Percentiles rank a stretch among this genome's conserved stretches.
Evolutionary conservation across 2,113 vertebrate genomes (phyloP).

Genomic region (Cyprinus carpio): DNA sequence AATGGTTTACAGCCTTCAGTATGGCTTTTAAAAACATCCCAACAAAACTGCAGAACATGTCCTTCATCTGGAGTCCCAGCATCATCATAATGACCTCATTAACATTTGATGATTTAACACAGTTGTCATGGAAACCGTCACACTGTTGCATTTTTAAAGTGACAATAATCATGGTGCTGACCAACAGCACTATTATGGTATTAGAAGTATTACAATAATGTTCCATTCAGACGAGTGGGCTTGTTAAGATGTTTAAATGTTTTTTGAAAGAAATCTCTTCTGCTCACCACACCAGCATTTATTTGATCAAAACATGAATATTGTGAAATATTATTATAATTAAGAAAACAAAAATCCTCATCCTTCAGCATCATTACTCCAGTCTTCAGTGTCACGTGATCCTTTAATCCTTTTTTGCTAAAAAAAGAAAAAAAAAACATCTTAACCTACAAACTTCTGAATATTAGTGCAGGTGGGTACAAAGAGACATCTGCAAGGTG

Average conservation of each 20-base stretch:
- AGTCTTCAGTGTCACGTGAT: too few relatives aligned
- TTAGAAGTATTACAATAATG: too few relatives aligned
- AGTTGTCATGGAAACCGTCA: neutral
- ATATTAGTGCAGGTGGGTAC: neutral
- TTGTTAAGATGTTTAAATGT: neutral
- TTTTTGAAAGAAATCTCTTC: neutral
- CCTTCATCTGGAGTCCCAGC: slow-evolving; percentile 1
- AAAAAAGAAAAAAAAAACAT: neutral
- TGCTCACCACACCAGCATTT: neutral
- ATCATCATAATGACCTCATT: neutral
- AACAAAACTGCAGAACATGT: neutral
- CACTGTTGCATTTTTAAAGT: neutral
- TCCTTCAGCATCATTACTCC: neutral
- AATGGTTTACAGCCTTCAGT: neutral
- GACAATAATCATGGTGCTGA: neutral
- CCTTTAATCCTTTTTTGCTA: neutral
- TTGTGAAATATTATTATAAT: neutral
- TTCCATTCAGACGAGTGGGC: neutral
- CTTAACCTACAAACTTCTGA: neutral
- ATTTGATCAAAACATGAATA: neutral
- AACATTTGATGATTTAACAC: neutral
- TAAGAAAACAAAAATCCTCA: neutral
- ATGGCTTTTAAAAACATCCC: neutral
- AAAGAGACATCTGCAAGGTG: neutral
- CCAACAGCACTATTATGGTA: too few relatives aligned